Evolutionary conservation across 2,113 vertebrate genomes (phyloP).

Genomic region (Anguilla japonica): DNA sequence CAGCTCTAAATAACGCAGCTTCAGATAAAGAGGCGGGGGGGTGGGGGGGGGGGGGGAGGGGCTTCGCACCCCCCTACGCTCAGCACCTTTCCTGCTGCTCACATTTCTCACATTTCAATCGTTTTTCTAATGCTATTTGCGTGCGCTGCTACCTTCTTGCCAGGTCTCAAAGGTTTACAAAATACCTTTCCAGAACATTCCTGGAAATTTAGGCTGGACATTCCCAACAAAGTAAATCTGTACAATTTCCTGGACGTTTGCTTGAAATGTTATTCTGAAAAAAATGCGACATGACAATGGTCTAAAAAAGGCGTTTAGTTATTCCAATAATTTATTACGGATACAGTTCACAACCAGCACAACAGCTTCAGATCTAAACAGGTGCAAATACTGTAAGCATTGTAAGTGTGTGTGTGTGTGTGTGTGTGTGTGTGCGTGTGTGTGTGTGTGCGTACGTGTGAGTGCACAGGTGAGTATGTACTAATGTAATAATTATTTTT

Average conservation of each 20-base stretch:
- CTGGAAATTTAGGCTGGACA: too few relatives aligned
- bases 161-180: too few relatives aligned
- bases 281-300: too few relatives aligned
- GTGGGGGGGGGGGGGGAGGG: background rate
- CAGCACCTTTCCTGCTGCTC: background rate
- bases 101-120: too few relatives aligned
- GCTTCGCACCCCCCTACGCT: background rate
- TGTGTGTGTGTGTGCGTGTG: background rate
- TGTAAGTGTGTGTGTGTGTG: background rate
- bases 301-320: too few relatives aligned
- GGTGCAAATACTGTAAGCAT: background rate
- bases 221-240: too few relatives aligned
- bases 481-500: background rate
- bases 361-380: background rate
- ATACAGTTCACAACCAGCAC: background rate
- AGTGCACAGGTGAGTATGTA: background rate
- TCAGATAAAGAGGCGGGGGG: background rate
- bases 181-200: too few relatives aligned
- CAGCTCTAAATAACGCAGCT: slow-evolving; percentile 46
- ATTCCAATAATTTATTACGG: too few relatives aligned
- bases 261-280: too few relatives aligned
- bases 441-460: background rate
- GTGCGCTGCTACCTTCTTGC: too few relatives aligned
- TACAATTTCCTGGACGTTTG: too few relatives aligned
- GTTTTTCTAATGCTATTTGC: too few relatives aligned